Evolutionary conservation across 2,113 vertebrate species (phyloP).

Genomic region (Solea solea): DNA sequence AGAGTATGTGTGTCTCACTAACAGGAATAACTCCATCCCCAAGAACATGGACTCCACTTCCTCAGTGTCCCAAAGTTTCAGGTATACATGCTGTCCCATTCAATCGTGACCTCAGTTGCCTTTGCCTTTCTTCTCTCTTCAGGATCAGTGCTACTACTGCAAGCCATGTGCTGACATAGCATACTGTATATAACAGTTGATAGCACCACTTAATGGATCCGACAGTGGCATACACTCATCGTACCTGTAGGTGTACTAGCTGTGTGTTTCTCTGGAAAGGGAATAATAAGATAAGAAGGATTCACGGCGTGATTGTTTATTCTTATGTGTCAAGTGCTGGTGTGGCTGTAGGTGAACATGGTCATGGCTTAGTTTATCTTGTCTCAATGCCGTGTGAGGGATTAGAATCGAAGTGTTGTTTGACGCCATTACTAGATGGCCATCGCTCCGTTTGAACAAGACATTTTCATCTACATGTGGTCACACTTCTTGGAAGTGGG

Average conservation of each 20-base stretch:
- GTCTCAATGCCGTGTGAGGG: not conserved
- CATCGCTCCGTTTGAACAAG: no score
- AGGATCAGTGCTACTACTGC: slow-evolving; percentile 23
- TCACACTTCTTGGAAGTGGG: no score
- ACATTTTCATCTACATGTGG: no score
- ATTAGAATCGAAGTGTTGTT: no score
- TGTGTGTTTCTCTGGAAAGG: slow-evolving; percentile 1
- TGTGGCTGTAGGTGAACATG: slow-evolving; percentile 13
- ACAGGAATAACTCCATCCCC: slow-evolving; percentile 84
- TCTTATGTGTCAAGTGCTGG: slow-evolving; percentile 10
- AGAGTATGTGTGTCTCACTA: slow-evolving; percentile 79
- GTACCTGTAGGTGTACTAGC: slow-evolving; percentile 1
- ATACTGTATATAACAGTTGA: slow-evolving; percentile 26
- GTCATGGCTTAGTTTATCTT: slow-evolving; percentile 3
- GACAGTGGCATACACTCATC: slow-evolving; percentile 23
- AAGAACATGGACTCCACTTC: slow-evolving; percentile 78
- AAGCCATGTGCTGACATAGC: slow-evolving; percentile 12
- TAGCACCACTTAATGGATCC: slow-evolving; percentile 60
- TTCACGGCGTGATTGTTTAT: slow-evolving; percentile 6
- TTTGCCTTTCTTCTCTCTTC: slow-evolving; percentile 27
- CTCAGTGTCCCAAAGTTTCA: slow-evolving; percentile 69
- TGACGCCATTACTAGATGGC: no score
- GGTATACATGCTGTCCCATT: slow-evolving; percentile 68
- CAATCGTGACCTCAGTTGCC: slow-evolving; percentile 23
- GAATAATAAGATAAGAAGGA: not conserved